phyloP scores from a whole-genome alignment of 2,113 vertebrate species.

The Sinosuthora webbiana region DNA sequence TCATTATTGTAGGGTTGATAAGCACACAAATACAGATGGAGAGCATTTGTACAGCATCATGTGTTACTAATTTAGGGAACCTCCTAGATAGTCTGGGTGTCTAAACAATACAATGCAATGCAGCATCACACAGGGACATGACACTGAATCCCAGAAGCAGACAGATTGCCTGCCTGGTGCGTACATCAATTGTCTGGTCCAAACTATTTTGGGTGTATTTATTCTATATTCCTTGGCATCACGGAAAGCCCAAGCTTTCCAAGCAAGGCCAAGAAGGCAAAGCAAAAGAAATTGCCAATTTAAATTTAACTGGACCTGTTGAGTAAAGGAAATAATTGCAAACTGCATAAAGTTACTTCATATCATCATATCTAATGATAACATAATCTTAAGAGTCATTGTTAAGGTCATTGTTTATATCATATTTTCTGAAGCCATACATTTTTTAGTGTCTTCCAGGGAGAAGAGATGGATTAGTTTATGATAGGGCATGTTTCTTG shows the following conservation, averaged over 20 bases:
- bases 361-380: neutral
- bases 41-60: neutral
- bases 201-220: neutral
- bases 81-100: neutral
- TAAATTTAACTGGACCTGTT: neutral
- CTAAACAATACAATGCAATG: neutral
- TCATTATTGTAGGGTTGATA: neutral
- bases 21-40: neutral
- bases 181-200: neutral
- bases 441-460: neutral
- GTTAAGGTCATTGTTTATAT: neutral
- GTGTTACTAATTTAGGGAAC: neutral
- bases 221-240: neutral
- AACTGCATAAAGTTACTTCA: neutral
- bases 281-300: neutral
- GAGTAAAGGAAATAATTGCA: neutral
- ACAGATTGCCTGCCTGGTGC: neutral
- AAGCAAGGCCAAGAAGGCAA: neutral
- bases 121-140: neutral
- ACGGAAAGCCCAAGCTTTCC: neutral
- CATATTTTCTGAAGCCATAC: neutral
- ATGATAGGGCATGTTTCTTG: neutral
- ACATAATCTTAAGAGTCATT: neutral
- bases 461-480: neutral
- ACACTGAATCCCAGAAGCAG: neutral